Conservation (phyloP, 2,113 vertebrate species). For the Zeus faber region DNA sequence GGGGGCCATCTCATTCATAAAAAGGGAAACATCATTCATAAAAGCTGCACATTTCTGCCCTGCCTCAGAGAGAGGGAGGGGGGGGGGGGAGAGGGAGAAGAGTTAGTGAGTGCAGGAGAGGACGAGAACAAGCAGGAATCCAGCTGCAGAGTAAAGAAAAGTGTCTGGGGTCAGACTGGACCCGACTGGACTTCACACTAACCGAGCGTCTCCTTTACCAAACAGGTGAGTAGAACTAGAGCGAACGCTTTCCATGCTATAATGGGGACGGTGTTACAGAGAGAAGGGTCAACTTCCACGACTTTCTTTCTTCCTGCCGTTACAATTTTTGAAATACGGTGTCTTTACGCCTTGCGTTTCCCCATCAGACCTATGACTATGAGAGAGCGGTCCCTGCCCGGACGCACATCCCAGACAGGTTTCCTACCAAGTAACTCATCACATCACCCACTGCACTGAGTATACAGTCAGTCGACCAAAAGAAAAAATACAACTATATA, state of each 20-base stretch:
- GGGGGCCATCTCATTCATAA: too few species aligned
- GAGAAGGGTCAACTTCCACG: too few species aligned
- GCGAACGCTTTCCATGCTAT: too few species aligned
- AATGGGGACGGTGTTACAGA: too few species aligned
- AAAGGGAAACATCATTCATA: conserved; percentile 88
- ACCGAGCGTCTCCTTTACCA: conserved; percentile 33
- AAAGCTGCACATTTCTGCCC: conserved; percentile 69
- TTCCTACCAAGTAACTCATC: conserved; percentile 68
- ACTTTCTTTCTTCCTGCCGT: too few species aligned
- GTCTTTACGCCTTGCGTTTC: too few species aligned
- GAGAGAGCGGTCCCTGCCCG: conserved; percentile 77
- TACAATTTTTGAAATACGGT: too few species aligned
- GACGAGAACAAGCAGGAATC: too few species aligned
- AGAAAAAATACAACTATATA: not conserved
- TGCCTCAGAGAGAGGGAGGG: conserved; percentile 25
- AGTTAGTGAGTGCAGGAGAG: too few species aligned
- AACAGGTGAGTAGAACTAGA: conserved; percentile 63
- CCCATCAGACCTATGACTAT: conserved; percentile 77
- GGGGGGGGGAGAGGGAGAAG: conserved; percentile 25
- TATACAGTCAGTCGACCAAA: too few species aligned
- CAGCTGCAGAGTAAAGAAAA: conserved; percentile 35
- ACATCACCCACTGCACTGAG: too few species aligned
- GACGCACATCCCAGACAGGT: conserved; percentile 71
- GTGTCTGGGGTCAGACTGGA: conserved; percentile 24
- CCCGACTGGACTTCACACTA: conserved; percentile 27